These are phyloP conservation scores for Lordiphosa mommai DNA, from an alignment of 1,140 invertebrate species.

Conservation along the genomic window DNA sequence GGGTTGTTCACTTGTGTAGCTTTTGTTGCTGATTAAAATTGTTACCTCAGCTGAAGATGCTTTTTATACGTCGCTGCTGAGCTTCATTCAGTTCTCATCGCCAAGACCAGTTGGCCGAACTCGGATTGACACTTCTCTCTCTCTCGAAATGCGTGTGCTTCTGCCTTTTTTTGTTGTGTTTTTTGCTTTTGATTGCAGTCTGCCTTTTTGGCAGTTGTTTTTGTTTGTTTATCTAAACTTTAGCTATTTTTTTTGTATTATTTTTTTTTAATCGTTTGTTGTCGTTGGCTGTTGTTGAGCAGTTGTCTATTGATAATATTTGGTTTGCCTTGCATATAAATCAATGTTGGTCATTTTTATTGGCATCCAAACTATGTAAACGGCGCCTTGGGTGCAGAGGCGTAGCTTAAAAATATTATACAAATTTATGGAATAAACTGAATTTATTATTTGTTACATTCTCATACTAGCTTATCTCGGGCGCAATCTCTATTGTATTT, in stretches of 20 bases:
- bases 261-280: conserved; percentile 15
- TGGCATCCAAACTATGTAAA: conserved; percentile 65
- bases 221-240: conserved; percentile 24
- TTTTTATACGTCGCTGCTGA: conserved; percentile 66
- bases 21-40: conserved; percentile 78
- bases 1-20: conserved; percentile 60
- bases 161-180: conserved; percentile 11
- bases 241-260: conserved; percentile 12
- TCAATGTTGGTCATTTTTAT: conserved; percentile 70
- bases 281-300: conserved; percentile 33
- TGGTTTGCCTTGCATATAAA: conserved; percentile 73
- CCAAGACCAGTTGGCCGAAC: conserved; percentile 1
- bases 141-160: conserved; percentile 1
- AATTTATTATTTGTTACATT: too few species aligned
- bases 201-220: conserved; percentile 34
- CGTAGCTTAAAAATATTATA: not conserved
- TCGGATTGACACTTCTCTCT: not conserved
- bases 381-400: conserved; percentile 19
- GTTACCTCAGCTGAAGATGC: conserved; percentile 71
- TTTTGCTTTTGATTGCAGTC: conserved; percentile 22
- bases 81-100: conserved; percentile 29
- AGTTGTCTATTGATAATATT: conserved; percentile 69
- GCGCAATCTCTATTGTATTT: too few species aligned
- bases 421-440: too few species aligned
- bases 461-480: too few species aligned